Base-by-base conservation (phyloP, 2,888 invertebrate species). In the Bellardia bayeri region DNA sequence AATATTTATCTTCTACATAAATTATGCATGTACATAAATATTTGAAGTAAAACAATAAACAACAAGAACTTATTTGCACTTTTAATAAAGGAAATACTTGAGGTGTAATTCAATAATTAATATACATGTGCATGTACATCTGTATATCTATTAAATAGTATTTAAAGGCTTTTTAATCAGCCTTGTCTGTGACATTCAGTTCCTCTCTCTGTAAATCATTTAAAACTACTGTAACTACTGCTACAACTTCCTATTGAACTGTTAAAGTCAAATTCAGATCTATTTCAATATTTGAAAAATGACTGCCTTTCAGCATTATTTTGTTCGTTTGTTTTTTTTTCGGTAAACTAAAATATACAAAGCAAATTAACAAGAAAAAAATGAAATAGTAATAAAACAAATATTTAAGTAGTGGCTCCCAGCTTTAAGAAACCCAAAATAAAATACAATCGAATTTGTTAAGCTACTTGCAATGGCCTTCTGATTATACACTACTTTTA, bases 401-500 rank as follows among this genome's bases (percentile, higher is more conserved):
- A 30, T 54, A 63, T 5, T 42, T 51, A 76, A 37, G 76, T 54
- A 76, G 76, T 76, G 33, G 54, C 76, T 83, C 8, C 75, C 69
- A 69, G 49, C 58, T 75, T 61, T 6, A 54, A 42, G 33, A 8
- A 33, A 66, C 9, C 14, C 40, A 42, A 51, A 64, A 64, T 13
- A 11, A 45, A 37, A 63, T 14, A 68, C 58, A 58, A 64, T 61
- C 40, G 16, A 16, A 68, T 51, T 63, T 63, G 51, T 76, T 69
- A 64, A 74, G 61, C 68, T 82, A 45, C 76, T 71, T 71, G 69
- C 16, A 33, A 56, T 71, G 76, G 82, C 63, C 69, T 76, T 66
- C 63, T 54, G 51, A 54, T 76, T 69, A 49, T 63, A 69, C 23
- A 14, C 49, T 37, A 54, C 42, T 69, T 76, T 33, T 45, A 64